Base-by-base conservation (phyloP, 2,888 invertebrate genomes). In the Malthinus flaveolus region DNA sequence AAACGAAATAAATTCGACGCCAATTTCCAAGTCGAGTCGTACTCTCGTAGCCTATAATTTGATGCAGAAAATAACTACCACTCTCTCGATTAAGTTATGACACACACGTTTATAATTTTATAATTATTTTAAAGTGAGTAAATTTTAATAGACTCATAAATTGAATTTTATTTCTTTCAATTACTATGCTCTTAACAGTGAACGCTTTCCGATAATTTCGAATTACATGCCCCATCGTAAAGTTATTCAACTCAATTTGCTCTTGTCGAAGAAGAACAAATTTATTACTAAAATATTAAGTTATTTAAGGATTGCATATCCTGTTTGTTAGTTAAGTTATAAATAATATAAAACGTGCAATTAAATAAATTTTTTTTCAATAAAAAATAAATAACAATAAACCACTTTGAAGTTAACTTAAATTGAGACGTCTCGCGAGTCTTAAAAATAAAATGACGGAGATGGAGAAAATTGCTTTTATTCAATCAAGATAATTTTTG, bases 401-500 rank as follows among this genome's bases (percentile, higher is more conserved):
- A 23, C 23, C 5, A 5, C 23, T 23, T 23, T 23, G 3, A 5
- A 3, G 5, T 23, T 23, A 23, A 23, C 23, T 23, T 23, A 23
- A 23, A 23, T 23, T 23, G 23, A 23, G 23, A 23, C 23, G 23
- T 23, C 23, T 23, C 23, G 23, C 23, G 2, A n/a, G 3, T 23
- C 23, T 23, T 23, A 2, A n/a, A n/a, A n/a, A 3, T 23, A 2
- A 23, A 23, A 23, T 5, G 23, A 23, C 2, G 5, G 23, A 23
- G 23, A 23, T 23, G 23, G 23, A 23, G 23, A 23, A 23, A 23
- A 23, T 23, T 23, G 23, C 23, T 23, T 23, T 23, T 23, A 23
- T 51, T 66, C 66, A 66, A 66, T 67, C 65, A 62, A 62, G 64
- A 66, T 68, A 70, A 71, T 68, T 69, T 23, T 63, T 45, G 52